Conservation (phyloP, 2,888 invertebrate species). For the Megastigmus dorsalis region DNA sequence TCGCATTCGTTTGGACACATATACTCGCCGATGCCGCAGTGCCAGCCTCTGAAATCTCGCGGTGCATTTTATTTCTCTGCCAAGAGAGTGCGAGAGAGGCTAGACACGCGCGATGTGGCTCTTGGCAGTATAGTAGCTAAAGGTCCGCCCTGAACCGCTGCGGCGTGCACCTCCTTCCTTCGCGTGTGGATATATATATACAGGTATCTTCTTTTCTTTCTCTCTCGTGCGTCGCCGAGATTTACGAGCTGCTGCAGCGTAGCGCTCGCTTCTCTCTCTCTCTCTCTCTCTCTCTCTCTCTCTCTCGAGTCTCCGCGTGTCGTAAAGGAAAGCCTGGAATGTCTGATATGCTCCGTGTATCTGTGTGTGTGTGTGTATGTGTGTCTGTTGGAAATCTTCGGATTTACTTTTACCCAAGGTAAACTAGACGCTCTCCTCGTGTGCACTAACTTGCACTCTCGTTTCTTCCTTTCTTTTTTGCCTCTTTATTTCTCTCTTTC, state of each 20-base stretch:
- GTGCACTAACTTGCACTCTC: too few relatives aligned
- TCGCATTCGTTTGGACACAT: conserved; percentile 2
- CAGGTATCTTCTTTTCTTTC: too few relatives aligned
- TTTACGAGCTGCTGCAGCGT: conserved; percentile 37
- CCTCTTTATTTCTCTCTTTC: not conserved
- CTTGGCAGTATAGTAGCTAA: too few relatives aligned
- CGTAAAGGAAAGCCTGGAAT: conserved; percentile 50
- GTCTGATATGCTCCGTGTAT: conserved; percentile 46
- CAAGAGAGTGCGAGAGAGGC: conserved; percentile 19
- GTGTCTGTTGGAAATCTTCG: conserved; percentile 35
- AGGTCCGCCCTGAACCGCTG: too few relatives aligned
- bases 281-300: not conserved
- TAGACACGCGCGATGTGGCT: too few relatives aligned
- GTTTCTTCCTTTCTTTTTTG: not conserved
- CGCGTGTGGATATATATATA: too few relatives aligned
- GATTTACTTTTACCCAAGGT: conserved; percentile 43
- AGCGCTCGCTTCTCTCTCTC: conserved; percentile 5
- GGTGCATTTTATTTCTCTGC: conserved; percentile 43
- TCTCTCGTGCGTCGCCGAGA: conserved; percentile 25
- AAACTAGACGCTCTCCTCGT: conserved; percentile 56
- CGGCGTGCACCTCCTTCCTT: too few relatives aligned
- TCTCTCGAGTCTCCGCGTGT: too few relatives aligned
- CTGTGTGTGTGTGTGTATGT: too few relatives aligned
- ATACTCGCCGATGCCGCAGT: not conserved
- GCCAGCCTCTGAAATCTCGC: conserved; percentile 1